A percentile compares a stretch with the other conserved stretches of the same genome.
Conservation (phyloP, 2,888 invertebrate genomes). For the Nematopogon swammerdamellus region DNA sequence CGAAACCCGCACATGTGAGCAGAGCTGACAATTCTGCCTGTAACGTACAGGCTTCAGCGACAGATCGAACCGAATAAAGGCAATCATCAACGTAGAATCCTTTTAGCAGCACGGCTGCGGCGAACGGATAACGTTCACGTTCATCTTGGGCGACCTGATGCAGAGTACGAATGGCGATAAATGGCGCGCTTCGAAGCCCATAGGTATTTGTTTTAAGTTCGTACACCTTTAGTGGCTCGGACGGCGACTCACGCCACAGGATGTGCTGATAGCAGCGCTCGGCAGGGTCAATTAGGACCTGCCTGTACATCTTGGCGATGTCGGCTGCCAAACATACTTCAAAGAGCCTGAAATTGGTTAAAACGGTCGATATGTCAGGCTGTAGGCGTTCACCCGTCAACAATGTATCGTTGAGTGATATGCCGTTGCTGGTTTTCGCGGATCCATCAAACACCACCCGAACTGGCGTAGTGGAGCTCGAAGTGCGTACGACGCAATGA, state of each 20-base stretch:
- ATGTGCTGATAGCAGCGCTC: not conserved
- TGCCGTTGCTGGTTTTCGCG: conserved; percentile 1
- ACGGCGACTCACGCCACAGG: not conserved
- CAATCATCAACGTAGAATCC: conserved; percentile 9
- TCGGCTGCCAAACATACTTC: not conserved
- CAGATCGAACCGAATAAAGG: conserved; percentile 3
- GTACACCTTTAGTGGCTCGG: not conserved
- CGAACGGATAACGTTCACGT: not conserved
- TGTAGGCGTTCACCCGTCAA: conserved; percentile 4
- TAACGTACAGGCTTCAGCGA: conserved; percentile 4
- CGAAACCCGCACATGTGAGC: conserved; percentile 14
- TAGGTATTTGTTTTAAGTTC: not conserved
- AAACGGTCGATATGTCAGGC: conserved; percentile 2
- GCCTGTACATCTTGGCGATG: not conserved
- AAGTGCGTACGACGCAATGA: conserved; percentile 6
- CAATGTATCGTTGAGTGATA: conserved; percentile 5
- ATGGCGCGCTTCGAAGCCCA: not conserved
- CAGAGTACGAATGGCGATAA: not conserved
- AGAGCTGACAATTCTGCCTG: conserved; percentile 10
- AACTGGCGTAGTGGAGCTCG: conserved; percentile 3
- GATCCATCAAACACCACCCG: conserved; percentile 7
- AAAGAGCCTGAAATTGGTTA: conserved; percentile 4
- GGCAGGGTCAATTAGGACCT: not conserved
- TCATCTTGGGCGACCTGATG: not conserved
- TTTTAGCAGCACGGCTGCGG: conserved; percentile 4